Conservation (phyloP, 2,113 vertebrate genomes). For the Etia nguti region DNA sequence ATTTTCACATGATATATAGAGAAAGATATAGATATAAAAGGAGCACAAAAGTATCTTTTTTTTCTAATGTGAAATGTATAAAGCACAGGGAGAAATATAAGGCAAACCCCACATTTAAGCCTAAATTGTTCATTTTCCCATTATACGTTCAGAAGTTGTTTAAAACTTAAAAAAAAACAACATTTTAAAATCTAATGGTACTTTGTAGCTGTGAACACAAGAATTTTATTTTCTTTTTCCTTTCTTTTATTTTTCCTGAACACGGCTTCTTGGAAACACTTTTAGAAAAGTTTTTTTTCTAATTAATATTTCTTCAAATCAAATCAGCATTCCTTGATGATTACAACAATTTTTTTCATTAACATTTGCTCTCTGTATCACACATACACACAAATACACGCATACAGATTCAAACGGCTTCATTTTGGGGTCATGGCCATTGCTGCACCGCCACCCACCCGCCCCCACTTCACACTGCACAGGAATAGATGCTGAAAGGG, state of each 20-base stretch:
- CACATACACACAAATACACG: not conserved
- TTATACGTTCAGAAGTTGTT: not conserved
- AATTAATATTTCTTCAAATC: not conserved
- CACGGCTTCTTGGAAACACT: not conserved
- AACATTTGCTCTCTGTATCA: not conserved
- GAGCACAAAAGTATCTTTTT: not conserved
- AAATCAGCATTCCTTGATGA: not conserved
- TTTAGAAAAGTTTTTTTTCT: not conserved
- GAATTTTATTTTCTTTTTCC: not conserved
- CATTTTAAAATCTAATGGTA: not conserved
- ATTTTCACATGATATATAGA: not conserved
- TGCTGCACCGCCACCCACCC: not conserved
- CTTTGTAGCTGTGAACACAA: not conserved
- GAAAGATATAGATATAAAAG: not conserved
- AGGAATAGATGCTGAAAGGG: slow-evolving; percentile 41
- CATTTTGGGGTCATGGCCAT: slow-evolving; percentile 26
- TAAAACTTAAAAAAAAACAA: not conserved
- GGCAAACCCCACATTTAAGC: not conserved
- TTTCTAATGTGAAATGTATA: not conserved
- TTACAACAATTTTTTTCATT: not conserved
- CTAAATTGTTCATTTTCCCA: not conserved
- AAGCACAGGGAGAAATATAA: not conserved
- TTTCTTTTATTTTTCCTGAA: not conserved
- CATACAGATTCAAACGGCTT: not conserved
- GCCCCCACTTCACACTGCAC: slow-evolving; percentile 6